Evolutionary conservation across 1,140 invertebrate genomes (phyloP).

Genomic region (Delia radicum): DNA sequence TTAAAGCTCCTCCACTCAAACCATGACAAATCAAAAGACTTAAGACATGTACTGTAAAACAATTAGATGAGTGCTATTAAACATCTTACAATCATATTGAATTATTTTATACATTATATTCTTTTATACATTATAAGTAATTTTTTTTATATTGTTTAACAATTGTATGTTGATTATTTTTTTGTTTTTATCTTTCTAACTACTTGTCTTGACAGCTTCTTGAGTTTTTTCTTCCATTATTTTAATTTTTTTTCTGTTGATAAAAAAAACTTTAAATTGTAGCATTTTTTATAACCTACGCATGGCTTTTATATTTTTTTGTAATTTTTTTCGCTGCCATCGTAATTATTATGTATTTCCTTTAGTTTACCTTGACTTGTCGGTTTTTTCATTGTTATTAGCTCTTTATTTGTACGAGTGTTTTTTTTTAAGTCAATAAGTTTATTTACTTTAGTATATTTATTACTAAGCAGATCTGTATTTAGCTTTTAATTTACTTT

Average conservation of each 20-base stretch:
- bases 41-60: conserved; percentile 25
- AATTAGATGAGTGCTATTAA: too few relatives aligned
- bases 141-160: background rate
- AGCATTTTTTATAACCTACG: conserved; percentile 5
- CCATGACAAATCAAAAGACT: conserved; percentile 26
- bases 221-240: background rate
- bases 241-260: background rate
- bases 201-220: conserved; percentile 1
- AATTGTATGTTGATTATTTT: background rate
- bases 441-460: background rate
- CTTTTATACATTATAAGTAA: background rate
- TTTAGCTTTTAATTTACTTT: background rate
- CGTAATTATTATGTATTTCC: background rate
- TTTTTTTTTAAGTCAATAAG: background rate
- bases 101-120: background rate
- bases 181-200: background rate
- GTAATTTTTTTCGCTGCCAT: background rate
- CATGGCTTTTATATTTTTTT: background rate
- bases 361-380: conserved; percentile 18
- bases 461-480: background rate
- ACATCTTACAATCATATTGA: too few relatives aligned
- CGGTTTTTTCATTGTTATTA: background rate
- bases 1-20: background rate
- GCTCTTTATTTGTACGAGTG: background rate
- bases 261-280: background rate